Evolutionary conservation across 2,797 vertebrate species (phyloP), one percentile per base, ranked within the genome.

Genomic region (Xiphorhynchus erythropygius): DNA sequence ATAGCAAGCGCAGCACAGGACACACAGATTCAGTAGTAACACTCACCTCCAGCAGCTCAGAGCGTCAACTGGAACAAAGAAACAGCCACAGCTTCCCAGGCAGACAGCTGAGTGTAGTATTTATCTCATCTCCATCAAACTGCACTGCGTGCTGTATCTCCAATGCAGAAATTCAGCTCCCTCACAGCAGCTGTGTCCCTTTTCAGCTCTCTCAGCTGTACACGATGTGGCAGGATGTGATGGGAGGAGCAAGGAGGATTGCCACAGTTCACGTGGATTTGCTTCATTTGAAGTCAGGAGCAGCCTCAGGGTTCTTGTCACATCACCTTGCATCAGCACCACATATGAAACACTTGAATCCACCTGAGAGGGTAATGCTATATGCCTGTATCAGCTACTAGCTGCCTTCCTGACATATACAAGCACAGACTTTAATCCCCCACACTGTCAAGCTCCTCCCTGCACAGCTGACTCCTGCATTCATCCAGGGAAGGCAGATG

Each of bases 171-270:
- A 84, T 78, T 67, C 80, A 4, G 24, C 76, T 85, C 15, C 80
- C 37, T 50, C 46, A 3, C 69, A 50, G 84, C 27, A 78, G 73
- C 85, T 47, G 42, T 3, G 41, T 41, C 44, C 59, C 47, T 90
- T 42, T 55, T 59, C 78, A 80, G 86, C 32, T 22, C 73, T 39
- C 42, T 59, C 46, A 37, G 59, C 71, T 22, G 33, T 18, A 56
- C 9, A 2, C 5, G 0, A 28, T 24, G 25, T 65, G 56, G 39
- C 42, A 76, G 62, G 32, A 76, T 15, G 67, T 4, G 0, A 74
- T 84, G 84, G 95, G 96, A 95, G 96, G 95, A 96, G 95, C 90
- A 64, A 94, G 59, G 32, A 56, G 47, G 70, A 79, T 46, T 79
- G 37, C 41, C 53, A 49, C 10, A 1, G 75, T 83, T 90, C 90